Conservation (phyloP, 2,797 vertebrate genomes). For the Gobio occitaniae region DNA sequence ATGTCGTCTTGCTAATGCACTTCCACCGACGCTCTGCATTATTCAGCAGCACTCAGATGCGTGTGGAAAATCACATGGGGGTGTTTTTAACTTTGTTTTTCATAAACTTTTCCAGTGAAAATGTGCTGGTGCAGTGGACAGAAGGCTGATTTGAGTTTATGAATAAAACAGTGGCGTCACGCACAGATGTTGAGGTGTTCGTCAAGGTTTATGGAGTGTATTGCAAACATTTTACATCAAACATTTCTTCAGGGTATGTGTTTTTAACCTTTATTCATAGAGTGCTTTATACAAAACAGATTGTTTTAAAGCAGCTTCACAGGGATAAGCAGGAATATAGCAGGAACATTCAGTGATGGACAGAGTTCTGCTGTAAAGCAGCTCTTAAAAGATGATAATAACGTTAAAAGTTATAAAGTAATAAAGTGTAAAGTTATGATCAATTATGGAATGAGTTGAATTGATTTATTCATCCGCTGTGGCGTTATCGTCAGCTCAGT, state of each 20-base stretch:
- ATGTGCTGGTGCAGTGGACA: background rate
- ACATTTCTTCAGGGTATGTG: background rate
- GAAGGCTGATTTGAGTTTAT: background rate
- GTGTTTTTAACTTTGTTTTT: background rate
- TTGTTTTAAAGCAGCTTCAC: background rate
- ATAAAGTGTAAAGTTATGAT: background rate
- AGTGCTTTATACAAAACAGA: background rate
- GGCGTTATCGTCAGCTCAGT: background rate
- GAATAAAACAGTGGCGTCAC: background rate
- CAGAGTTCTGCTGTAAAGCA: background rate
- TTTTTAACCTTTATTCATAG: background rate
- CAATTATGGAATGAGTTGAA: background rate
- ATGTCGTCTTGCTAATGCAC: slow-evolving; percentile 56
- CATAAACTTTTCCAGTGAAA: background rate
- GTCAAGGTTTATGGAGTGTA: background rate
- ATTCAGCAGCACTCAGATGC: slow-evolving; percentile 22
- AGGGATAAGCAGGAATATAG: background rate
- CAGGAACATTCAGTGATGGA: background rate
- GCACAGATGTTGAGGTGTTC: background rate
- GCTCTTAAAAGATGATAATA: no score
- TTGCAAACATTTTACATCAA: background rate
- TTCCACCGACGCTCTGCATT: slow-evolving; percentile 46
- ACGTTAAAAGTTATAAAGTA: no score
- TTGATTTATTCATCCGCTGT: background rate
- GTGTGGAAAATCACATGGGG: background rate